phyloP scores from a whole-genome alignment of 2,113 vertebrate species.

The Tetrao urogallus region DNA sequence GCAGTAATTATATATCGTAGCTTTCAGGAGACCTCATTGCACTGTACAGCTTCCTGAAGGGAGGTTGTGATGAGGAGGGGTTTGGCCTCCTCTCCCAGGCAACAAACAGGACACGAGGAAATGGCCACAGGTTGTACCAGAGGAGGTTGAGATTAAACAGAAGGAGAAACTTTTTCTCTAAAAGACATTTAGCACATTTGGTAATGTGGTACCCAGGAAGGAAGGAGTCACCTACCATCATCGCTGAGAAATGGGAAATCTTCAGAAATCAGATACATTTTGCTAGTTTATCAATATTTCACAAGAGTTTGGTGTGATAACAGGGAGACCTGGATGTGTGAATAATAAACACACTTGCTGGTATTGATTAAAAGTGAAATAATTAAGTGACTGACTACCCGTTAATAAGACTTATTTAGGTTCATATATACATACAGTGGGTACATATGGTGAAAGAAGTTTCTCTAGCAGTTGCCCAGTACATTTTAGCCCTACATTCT shows the following conservation, averaged over 20 bases:
- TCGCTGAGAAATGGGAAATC: not conserved
- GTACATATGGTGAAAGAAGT: not conserved
- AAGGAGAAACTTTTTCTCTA: too few relatives aligned
- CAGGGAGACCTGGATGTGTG: not conserved
- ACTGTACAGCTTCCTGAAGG: too few relatives aligned
- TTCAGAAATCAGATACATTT: not conserved
- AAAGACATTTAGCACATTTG: not conserved
- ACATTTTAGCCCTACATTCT: not conserved
- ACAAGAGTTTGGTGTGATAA: too few relatives aligned
- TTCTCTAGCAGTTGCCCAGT: not conserved
- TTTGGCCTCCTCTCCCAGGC: too few relatives aligned
- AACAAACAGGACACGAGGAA: too few relatives aligned
- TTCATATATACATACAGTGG: not conserved
- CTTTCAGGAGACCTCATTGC: not conserved
- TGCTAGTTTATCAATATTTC: not conserved
- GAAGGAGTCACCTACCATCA: not conserved
- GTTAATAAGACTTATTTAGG: not conserved
- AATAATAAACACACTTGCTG: not conserved
- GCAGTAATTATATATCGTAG: not conserved
- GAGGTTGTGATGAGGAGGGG: too few relatives aligned
- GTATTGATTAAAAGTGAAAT: not conserved
- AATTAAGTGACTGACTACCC: not conserved
- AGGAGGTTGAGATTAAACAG: too few relatives aligned
- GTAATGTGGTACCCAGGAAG: not conserved
- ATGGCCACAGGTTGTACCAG: too few relatives aligned